Conservation (phyloP, 2,888 invertebrate species). For the Meganola albula region DNA sequence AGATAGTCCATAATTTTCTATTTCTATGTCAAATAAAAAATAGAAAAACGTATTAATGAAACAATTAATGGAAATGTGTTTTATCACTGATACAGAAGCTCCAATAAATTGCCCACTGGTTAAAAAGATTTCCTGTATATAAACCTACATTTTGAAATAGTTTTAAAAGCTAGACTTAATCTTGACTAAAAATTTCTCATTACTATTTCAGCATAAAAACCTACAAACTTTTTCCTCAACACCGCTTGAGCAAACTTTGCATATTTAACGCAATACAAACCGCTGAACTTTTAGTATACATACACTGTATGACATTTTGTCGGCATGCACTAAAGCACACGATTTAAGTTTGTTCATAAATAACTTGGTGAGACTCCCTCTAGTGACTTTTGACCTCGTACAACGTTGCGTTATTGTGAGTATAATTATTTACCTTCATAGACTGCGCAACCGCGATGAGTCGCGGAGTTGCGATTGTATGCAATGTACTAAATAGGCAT, state of each 20-base stretch:
- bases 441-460: conserved; percentile 16
- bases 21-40: too few relatives aligned
- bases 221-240: not conserved
- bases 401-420: conserved; percentile 12
- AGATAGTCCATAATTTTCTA: too few relatives aligned
- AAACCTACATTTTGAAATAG: too few relatives aligned
- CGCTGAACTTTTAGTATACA: conserved; percentile 24
- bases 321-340: conserved; percentile 32
- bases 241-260: conserved; percentile 23
- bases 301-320: conserved; percentile 28
- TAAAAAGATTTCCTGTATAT: too few relatives aligned
- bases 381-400: conserved; percentile 39
- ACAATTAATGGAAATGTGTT: too few relatives aligned
- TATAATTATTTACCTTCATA: conserved; percentile 17
- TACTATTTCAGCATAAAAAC: not conserved
- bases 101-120: too few relatives aligned
- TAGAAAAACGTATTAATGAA: too few relatives aligned
- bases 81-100: too few relatives aligned
- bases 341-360: conserved; percentile 32
- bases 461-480: not conserved
- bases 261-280: conserved; percentile 23
- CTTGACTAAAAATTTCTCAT: too few relatives aligned
- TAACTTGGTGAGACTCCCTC: conserved; percentile 25
- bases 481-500: not conserved
- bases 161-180: too few relatives aligned